Conservation (phyloP, 2,113 vertebrate genomes). For the Hippopotamus amphibius region DNA sequence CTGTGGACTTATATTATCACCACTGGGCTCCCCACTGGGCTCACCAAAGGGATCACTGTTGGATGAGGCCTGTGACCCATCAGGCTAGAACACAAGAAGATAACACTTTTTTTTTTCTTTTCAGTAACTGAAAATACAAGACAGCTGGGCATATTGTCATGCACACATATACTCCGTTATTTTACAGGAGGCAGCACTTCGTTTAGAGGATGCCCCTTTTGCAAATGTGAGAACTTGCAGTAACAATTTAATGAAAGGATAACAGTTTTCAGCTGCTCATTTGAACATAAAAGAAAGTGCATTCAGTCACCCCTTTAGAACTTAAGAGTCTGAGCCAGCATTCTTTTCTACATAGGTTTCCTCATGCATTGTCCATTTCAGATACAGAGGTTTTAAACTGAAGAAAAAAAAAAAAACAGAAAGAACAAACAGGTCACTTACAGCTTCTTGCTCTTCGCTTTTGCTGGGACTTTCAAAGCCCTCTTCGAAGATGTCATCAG, state of each 20-base stretch:
- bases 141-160: conserved; percentile 85
- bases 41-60: conserved; percentile 96
- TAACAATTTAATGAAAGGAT: not conserved
- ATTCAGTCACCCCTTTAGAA: not conserved
- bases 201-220: not conserved
- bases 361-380: not conserved
- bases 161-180: conserved; percentile 78
- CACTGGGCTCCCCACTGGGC: conserved; percentile 90
- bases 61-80: conserved; percentile 97
- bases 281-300: not conserved
- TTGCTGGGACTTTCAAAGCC: conserved; percentile 97
- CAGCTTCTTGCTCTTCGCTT: conserved; percentile 96
- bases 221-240: not conserved
- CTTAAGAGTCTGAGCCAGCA: not conserved
- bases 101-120: conserved; percentile 87
- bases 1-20: conserved; percentile 97
- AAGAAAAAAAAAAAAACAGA: not conserved
- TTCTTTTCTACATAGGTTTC: not conserved
- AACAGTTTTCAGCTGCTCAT: not conserved
- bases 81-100: conserved; percentile 94
- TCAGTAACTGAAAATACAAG: conserved; percentile 83
- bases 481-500: conserved; percentile 97
- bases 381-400: not conserved
- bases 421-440: conserved; percentile 87
- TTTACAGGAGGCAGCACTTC: not conserved